These are phyloP conservation scores for Fopius arisanus DNA, from an alignment of 1,140 invertebrate species.

Conservation along the genomic window DNA sequence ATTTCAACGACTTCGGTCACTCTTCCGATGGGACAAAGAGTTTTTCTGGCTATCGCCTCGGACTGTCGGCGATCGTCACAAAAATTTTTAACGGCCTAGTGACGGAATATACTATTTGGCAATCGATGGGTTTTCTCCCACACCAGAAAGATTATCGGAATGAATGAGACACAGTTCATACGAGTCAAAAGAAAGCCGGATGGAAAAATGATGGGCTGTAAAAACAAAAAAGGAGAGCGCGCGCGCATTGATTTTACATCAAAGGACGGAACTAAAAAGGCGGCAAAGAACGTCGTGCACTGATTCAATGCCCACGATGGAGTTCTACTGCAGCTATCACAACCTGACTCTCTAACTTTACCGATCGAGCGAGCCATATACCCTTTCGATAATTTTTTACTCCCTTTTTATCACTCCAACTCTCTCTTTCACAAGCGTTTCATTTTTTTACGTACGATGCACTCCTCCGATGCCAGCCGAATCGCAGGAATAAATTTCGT, in stretches of 20 bases:
- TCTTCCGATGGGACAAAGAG: no score
- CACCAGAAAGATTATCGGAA: conserved; percentile 37
- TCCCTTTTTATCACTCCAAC: neutral
- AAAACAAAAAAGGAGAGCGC: conserved; percentile 54
- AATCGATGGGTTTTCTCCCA: conserved; percentile 31
- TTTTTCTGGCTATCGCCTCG: no score
- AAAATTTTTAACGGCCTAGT: neutral
- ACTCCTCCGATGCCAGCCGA: neutral
- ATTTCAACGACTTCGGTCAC: conserved; percentile 16
- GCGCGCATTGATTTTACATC: conserved; percentile 63
- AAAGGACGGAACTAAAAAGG: conserved; percentile 61
- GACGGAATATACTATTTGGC: conserved; percentile 26
- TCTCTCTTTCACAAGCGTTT: neutral
- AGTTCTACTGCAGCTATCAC: conserved; percentile 56
- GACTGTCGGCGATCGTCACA: no score
- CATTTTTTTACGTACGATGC: neutral
- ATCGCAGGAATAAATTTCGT: neutral
- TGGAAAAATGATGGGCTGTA: conserved; percentile 40
- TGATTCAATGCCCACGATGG: conserved; percentile 60
- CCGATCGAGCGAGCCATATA: conserved; percentile 20
- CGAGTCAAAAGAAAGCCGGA: conserved; percentile 35
- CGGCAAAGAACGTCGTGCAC: conserved; percentile 59
- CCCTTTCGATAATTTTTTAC: conserved; percentile 6
- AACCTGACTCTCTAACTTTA: conserved; percentile 38
- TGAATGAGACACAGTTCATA: conserved; percentile 35